Evolutionary conservation across 2,113 vertebrate species (phyloP).

Genomic region (Procavia capensis): DNA sequence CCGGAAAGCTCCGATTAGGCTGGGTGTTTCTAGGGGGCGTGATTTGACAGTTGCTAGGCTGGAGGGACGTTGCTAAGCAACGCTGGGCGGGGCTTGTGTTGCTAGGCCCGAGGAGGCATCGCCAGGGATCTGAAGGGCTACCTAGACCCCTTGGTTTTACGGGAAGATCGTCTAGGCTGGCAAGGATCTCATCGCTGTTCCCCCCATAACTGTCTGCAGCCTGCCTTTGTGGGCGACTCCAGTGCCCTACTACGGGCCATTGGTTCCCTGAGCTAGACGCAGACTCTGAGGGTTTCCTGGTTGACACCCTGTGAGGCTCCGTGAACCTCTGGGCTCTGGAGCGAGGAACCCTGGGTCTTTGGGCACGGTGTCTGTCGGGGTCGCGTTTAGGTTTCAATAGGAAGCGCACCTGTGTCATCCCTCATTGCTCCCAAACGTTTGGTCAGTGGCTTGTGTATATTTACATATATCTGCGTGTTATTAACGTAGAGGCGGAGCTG

Average conservation of each 20-base stretch:
- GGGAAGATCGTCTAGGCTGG: neutral
- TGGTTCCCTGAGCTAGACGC: neutral
- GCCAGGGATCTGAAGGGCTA: neutral
- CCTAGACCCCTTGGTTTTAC: neutral
- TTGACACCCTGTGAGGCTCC: slow-evolving; percentile 54
- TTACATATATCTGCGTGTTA: slow-evolving; percentile 77
- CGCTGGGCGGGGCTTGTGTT: slow-evolving; percentile 67
- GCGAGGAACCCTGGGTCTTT: slow-evolving; percentile 63
- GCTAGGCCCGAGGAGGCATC: slow-evolving; percentile 55
- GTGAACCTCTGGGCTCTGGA: slow-evolving; percentile 25
- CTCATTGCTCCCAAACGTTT: slow-evolving; percentile 73
- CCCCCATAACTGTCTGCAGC: neutral
- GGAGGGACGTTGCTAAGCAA: slow-evolving; percentile 72
- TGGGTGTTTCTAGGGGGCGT: slow-evolving; percentile 73
- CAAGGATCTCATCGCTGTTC: neutral
- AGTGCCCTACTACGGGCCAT: neutral
- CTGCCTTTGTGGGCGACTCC: neutral
- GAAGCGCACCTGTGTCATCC: slow-evolving; percentile 64
- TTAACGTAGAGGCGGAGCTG: slow-evolving; percentile 72
- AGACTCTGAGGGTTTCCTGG: slow-evolving; percentile 31
- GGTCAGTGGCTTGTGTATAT: slow-evolving; percentile 27
- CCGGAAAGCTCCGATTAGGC: neutral
- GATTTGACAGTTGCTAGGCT: slow-evolving; percentile 64
- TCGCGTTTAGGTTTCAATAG: slow-evolving; percentile 72
- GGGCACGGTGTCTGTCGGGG: slow-evolving; percentile 45